Conservation (phyloP, 1,140 invertebrate species). For the Coenobita brevimanus region DNA sequence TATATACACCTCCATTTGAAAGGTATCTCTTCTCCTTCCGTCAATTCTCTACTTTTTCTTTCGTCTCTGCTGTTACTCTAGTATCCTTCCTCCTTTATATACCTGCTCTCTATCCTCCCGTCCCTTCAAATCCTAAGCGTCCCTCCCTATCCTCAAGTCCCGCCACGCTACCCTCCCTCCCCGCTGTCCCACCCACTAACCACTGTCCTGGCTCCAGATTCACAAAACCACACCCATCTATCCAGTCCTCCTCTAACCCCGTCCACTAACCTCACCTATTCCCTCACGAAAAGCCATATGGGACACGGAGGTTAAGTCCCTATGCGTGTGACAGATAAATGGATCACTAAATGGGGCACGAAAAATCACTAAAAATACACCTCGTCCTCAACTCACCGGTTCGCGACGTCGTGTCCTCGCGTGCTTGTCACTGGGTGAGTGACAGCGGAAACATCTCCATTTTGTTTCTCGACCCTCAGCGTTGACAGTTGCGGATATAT, state of each 20-base stretch:
- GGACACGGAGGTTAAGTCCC: no score
- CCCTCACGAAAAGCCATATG: no score
- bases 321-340: no score
- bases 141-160: no score
- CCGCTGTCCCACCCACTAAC: no score
- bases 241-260: no score
- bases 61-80: not conserved
- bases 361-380: not conserved
- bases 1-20: no score
- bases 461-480: constrained; percentile 25
- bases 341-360: no score
- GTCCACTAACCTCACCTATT: no score
- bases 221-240: no score
- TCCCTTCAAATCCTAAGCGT: not conserved
- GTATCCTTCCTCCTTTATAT: not conserved
- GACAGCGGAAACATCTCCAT: constrained; percentile 53
- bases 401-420: not conserved
- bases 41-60: not conserved
- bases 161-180: no score
- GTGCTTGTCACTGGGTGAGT: constrained; percentile 34
- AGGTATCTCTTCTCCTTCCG: not conserved
- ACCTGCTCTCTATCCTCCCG: not conserved
- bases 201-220: no score
- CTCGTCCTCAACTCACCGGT: not conserved
- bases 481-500: constrained; percentile 53